These are phyloP conservation scores for Porites australiensis DNA, from an alignment of 64 coral and sea anemone species.

Conservation along the genomic window DNA sequence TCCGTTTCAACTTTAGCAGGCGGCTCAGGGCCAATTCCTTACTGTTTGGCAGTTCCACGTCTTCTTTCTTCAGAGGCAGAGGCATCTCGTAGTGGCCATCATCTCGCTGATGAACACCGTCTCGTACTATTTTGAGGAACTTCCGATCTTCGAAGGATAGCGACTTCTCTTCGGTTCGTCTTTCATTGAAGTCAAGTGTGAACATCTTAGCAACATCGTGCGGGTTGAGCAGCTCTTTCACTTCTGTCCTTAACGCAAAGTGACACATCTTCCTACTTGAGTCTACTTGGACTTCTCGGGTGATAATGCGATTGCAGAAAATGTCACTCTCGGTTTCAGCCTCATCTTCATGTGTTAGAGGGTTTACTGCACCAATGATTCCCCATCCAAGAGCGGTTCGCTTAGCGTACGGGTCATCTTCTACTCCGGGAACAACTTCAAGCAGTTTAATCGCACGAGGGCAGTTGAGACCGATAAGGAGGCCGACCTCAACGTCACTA, in stretches of 20 bases:
- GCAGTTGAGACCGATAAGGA: constrained; percentile 8
- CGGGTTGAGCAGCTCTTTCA: background rate
- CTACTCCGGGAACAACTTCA: background rate
- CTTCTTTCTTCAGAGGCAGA: constrained; percentile 37
- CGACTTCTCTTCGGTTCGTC: background rate
- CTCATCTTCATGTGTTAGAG: background rate
- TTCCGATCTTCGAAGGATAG: background rate
- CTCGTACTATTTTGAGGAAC: background rate
- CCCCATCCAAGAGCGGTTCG: constrained; percentile 19
- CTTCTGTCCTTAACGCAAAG: background rate
- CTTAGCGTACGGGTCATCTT: constrained; percentile 16
- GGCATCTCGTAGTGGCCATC: constrained; percentile 62
- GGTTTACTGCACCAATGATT: background rate
- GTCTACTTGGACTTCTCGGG: background rate
- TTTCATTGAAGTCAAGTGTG: background rate
- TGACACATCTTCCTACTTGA: no score
- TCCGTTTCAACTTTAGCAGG: no score
- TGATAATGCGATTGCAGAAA: background rate
- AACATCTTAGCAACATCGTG: background rate
- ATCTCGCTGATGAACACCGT: background rate
- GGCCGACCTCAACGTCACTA: constrained; percentile 38
- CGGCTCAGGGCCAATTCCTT: no score
- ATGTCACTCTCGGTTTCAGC: background rate
- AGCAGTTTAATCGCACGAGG: constrained; percentile 6
- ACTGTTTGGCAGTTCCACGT: background rate